Conservation (phyloP, 2,888 invertebrate genomes). For the Tiliacea aurago region DNA sequence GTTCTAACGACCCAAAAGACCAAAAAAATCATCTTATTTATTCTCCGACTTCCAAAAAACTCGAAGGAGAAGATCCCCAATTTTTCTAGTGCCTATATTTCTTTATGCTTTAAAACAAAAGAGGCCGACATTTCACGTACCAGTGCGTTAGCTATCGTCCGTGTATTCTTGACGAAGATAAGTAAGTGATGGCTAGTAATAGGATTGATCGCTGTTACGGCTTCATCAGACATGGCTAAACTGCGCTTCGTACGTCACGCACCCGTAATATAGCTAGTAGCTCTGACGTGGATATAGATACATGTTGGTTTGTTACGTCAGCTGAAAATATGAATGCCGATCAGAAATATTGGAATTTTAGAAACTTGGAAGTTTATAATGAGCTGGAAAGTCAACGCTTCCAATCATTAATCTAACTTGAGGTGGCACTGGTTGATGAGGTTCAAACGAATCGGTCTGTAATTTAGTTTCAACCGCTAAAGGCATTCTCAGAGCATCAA, state of each 20-base stretch:
- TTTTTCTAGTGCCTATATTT: neutral
- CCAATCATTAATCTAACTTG: neutral
- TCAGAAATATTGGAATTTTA: neutral
- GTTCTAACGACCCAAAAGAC: neutral
- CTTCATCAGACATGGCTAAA: constrained; percentile 87
- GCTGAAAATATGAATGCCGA: neutral
- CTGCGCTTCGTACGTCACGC: constrained; percentile 76
- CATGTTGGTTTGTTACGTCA: constrained; percentile 3
- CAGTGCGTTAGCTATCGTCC: constrained; percentile 14
- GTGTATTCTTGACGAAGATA: constrained; percentile 64
- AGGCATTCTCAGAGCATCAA: neutral
- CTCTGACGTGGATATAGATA: constrained; percentile 21
- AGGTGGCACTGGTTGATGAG: neutral
- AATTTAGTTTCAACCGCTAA: neutral
- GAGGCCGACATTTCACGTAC: constrained; percentile 30
- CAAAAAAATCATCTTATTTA: neutral
- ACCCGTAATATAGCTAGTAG: constrained; percentile 3
- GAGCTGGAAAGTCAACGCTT: neutral
- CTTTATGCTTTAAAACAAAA: neutral
- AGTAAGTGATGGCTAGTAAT: constrained; percentile 80
- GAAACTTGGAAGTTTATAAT: neutral
- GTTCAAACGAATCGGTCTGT: neutral
- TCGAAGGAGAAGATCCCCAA: neutral
- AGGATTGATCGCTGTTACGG: constrained; percentile 83
- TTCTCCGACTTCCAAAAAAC: neutral